Evolutionary conservation across 2,888 invertebrate genomes (phyloP).

Genomic region (Tenthredo mesomela): DNA sequence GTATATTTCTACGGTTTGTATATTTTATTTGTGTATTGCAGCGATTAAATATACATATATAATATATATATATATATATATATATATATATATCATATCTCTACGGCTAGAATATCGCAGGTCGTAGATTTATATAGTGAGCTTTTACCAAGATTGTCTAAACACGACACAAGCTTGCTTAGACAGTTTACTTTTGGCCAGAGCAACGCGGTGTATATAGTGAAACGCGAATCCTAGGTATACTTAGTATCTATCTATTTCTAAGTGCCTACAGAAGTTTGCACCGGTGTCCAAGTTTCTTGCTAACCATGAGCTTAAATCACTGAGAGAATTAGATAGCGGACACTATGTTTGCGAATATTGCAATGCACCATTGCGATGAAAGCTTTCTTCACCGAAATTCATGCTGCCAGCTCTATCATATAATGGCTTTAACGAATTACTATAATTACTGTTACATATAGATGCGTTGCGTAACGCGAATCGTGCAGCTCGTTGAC

Average conservation of each 20-base stretch:
- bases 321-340: background rate
- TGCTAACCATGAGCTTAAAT: background rate
- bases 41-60: background rate
- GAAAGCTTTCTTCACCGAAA: background rate
- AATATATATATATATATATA: background rate
- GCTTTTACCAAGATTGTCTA: background rate
- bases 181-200: background rate
- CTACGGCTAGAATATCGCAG: background rate
- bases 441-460: background rate
- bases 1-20: background rate
- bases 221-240: background rate
- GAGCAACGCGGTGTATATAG: background rate
- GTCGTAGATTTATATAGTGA: background rate
- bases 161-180: background rate
- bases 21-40: background rate
- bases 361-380: too few relatives aligned
- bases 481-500: background rate
- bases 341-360: background rate
- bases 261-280: background rate
- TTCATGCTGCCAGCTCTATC: background rate
- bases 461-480: conserved; percentile 7
- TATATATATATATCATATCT: background rate
- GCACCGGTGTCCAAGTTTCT: background rate
- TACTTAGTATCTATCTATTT: background rate
- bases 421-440: background rate